These are phyloP conservation scores for Panthera leo DNA, from an alignment of 2,113 vertebrate species.

Conservation along the genomic window DNA sequence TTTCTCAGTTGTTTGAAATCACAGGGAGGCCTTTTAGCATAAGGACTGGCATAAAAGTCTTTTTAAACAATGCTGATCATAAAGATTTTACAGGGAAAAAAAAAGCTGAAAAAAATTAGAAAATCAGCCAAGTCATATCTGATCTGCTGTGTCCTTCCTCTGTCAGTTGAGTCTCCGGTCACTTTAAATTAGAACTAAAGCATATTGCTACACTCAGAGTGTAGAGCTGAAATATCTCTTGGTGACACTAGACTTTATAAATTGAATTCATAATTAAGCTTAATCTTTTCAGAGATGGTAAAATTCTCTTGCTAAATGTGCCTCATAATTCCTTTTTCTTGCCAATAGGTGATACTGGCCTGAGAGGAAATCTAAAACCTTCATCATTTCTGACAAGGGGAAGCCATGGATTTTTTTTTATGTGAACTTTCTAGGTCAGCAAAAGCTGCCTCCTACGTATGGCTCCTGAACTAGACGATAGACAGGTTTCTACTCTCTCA, in stretches of 20 bases:
- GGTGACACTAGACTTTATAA: conserved; percentile 59
- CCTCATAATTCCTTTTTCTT: conserved; percentile 53
- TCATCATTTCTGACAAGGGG: conserved; percentile 53
- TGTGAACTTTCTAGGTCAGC: conserved; percentile 42
- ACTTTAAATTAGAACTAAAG: conserved; percentile 55
- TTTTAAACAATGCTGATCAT: not conserved
- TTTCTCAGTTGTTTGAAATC: conserved; percentile 16
- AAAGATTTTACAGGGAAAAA: conserved; percentile 47
- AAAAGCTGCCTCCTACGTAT: not conserved
- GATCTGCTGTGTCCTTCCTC: not conserved
- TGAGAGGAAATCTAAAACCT: conserved; percentile 54
- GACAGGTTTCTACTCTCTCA: not conserved
- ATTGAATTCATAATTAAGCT: conserved; percentile 66
- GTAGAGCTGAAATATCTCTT: conserved; percentile 61
- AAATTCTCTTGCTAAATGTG: conserved; percentile 51
- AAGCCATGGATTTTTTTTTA: not conserved
- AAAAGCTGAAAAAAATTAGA: not conserved
- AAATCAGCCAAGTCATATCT: not conserved
- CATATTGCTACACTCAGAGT: not conserved
- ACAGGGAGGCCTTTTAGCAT: not conserved
- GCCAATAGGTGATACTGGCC: conserved; percentile 48
- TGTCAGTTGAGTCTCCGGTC: not conserved
- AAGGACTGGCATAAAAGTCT: not conserved
- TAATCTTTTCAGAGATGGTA: conserved; percentile 62
- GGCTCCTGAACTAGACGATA: not conserved